phyloP scores from a whole-genome alignment of 2,888 invertebrate genomes.

The Anodontia alba region DNA sequence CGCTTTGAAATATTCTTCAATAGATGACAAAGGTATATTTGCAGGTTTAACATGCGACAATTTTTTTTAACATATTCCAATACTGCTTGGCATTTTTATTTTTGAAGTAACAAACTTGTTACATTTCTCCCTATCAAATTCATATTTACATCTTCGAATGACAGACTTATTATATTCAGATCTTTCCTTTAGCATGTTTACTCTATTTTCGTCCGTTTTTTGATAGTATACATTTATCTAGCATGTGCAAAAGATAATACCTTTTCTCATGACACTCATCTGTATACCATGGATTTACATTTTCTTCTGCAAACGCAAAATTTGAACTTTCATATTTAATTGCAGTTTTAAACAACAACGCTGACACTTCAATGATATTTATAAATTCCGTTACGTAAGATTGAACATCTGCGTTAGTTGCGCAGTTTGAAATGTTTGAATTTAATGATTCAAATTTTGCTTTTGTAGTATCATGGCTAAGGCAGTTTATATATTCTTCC shows the following conservation, averaged over 20 bases:
- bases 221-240: not conserved
- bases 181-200: not conserved
- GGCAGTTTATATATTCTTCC: no score
- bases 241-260: not conserved
- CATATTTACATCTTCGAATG: not conserved
- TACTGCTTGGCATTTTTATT: not conserved
- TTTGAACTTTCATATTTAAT: not conserved
- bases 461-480: no score
- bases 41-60: not conserved
- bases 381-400: not conserved
- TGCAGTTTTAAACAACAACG: not conserved
- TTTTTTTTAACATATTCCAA: not conserved
- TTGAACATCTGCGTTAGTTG: not conserved
- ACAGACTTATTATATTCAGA: not conserved
- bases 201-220: not conserved
- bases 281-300: not conserved
- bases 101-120: not conserved
- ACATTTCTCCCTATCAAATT: not conserved
- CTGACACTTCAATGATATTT: not conserved
- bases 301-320: not conserved
- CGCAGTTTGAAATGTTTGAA: no score
- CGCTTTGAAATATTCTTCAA: conserved; percentile 7
- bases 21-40: not conserved
- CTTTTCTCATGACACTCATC: not conserved
- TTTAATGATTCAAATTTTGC: no score